A percentile compares a stretch with the other conserved stretches of the same genome.
phyloP scores from a whole-genome alignment of 2,113 vertebrate species.

The Burhinus bistriatus region DNA sequence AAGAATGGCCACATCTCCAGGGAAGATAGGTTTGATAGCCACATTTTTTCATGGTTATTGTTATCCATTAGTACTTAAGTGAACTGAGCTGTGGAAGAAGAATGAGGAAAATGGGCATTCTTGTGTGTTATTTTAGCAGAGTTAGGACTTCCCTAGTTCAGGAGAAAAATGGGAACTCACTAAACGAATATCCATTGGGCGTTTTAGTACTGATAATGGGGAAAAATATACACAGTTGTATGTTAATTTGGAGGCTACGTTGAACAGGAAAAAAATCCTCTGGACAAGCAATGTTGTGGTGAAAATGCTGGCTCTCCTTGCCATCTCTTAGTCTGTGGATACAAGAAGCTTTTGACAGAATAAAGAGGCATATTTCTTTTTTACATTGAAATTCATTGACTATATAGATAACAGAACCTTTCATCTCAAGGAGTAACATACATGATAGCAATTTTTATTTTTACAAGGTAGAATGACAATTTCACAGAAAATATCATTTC shows the following conservation, averaged over 20 bases:
- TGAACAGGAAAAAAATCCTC: not conserved
- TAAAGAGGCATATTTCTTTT: not conserved
- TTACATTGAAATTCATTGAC: not conserved
- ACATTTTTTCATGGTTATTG: not conserved
- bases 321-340: not conserved
- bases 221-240: not conserved
- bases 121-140: not conserved
- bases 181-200: not conserved
- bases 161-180: not conserved
- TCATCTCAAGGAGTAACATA: not conserved
- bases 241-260: not conserved
- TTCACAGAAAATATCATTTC: not conserved
- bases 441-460: not conserved
- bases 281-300: not conserved
- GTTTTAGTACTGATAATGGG: not conserved
- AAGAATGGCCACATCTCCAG: not conserved
- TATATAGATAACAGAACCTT: not conserved
- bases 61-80: not conserved
- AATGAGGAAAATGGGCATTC: not conserved
- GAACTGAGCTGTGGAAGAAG: not conserved
- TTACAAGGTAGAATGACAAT: not conserved
- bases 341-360: not conserved
- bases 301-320: not conserved
- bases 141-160: not conserved
- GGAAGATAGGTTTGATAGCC: not conserved